These are phyloP conservation scores for Mylabris sibirica DNA, from an alignment of 2,888 invertebrate genomes.

Conservation along the genomic window DNA sequence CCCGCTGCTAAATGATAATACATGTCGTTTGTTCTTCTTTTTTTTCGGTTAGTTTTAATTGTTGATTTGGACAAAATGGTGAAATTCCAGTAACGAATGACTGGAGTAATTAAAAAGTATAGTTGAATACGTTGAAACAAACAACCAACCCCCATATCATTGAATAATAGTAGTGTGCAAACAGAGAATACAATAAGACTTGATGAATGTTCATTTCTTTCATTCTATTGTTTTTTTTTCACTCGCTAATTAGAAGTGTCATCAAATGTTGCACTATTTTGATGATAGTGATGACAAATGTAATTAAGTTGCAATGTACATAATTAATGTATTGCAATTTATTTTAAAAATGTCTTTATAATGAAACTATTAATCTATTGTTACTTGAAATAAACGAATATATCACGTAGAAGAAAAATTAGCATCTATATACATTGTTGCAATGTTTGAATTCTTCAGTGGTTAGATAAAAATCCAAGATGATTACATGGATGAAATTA, in stretches of 20 bases:
- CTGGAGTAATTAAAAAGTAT: conserved; percentile 42
- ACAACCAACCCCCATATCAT: conserved; percentile 20
- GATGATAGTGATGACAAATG: conserved; percentile 29
- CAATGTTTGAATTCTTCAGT: background rate
- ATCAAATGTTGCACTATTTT: conserved; percentile 34
- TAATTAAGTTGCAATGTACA: background rate
- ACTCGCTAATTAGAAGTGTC: conserved; percentile 41
- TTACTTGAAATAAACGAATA: background rate
- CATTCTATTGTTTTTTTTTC: background rate
- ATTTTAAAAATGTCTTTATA: background rate
- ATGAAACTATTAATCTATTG: background rate
- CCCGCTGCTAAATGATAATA: too few species aligned
- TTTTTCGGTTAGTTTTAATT: background rate
- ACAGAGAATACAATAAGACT: conserved; percentile 38
- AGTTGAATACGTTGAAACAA: conserved; percentile 39
- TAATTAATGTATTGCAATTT: too few species aligned
- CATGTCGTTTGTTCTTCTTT: background rate
- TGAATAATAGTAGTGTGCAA: conserved; percentile 20
- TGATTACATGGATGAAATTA: background rate
- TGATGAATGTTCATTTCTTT: conserved; percentile 36
- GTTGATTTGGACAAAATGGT: conserved; percentile 28
- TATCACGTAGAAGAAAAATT: background rate
- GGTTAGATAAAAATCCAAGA: background rate
- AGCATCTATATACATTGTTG: background rate
- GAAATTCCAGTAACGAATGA: conserved; percentile 38